Base-by-base conservation (phyloP, 2,797 vertebrate species). In the Micrastur ruficollis region DNA sequence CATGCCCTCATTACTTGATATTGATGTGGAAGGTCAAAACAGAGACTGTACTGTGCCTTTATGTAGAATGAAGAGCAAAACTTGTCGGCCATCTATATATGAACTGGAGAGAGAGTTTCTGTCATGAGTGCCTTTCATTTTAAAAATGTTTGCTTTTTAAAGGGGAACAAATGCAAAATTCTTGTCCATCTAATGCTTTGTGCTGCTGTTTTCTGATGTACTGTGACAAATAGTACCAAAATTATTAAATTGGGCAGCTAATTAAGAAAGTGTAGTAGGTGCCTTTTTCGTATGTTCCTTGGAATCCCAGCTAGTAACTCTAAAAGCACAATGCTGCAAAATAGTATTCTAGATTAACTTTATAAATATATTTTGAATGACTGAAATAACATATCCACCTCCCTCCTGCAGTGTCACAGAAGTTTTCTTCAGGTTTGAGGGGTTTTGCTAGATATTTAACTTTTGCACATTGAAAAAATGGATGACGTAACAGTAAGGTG, bases 41-140 rank as follows among this genome's bases (percentile, higher is more conserved):
- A 98, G 98, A 75, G 99, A 99, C 97, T 98, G 98, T 96, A 99
- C 99, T 0, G 98, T 98, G 91, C 99, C 99, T 44, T 98, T 99
- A 50, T 99, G 99, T 93, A 98, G 98, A 97, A 98, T 99, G 87
- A 99, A 98, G 98, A 99, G 98, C 80, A 97, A 98, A 65, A 97
- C 98, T 5, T 97, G 93, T 44, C 98, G 98, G 20, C 95, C 98
- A 5, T 98, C 98, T 12, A 97, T 98, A 90, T 99, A 98, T 23
- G 98, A 99, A 97, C 98, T 99, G 97, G 99, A 99, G 95, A 99
- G 99, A 86, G 98, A 98, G 89, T 99, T 99, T 97, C 98, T 99
- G 95, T 99, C 99, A 2, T 99, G 94, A 98, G 93, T 96, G 96
- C 97, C 97, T 98, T 97, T 70, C 11, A 9, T 91, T 86, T 68